Conservation (phyloP, 2,797 vertebrate genomes). For the Apogon talboti region DNA sequence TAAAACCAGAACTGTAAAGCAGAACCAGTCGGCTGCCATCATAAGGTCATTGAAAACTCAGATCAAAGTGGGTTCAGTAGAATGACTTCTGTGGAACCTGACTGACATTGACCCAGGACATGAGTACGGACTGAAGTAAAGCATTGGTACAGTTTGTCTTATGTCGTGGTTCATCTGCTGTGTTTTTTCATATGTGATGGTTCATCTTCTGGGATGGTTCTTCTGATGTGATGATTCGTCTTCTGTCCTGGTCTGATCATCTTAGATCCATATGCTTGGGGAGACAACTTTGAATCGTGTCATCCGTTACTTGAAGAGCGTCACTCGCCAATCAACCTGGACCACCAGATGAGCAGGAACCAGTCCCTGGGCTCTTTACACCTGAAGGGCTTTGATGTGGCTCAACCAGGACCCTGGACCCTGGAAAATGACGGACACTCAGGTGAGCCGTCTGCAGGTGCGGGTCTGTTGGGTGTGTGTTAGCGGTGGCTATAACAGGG, state of each 20-base stretch:
- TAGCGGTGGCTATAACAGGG: not conserved
- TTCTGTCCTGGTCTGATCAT: too few relatives aligned
- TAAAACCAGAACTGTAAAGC: too few relatives aligned
- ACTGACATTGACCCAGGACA: too few relatives aligned
- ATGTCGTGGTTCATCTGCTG: too few relatives aligned
- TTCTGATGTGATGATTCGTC: not conserved
- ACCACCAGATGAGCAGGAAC: slow-evolving; percentile 75
- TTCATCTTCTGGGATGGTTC: too few relatives aligned
- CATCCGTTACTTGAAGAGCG: slow-evolving; percentile 75
- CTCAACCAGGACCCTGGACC: slow-evolving; percentile 84
- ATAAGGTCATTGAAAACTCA: too few relatives aligned
- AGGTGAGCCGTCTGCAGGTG: slow-evolving; percentile 65
- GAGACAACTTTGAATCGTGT: slow-evolving; percentile 76
- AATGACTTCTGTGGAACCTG: too few relatives aligned
- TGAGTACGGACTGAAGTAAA: too few relatives aligned
- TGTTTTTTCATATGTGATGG: too few relatives aligned
- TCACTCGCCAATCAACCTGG: slow-evolving; percentile 89
- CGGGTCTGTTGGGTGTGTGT: not conserved
- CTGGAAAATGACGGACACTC: slow-evolving; percentile 87
- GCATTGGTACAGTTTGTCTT: too few relatives aligned
- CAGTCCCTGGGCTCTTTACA: slow-evolving; percentile 77
- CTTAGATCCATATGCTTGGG: slow-evolving; percentile 82
- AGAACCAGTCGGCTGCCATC: too few relatives aligned
- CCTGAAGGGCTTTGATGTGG: slow-evolving; percentile 85
- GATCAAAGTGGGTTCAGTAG: too few relatives aligned